Conservation (phyloP, 2,113 vertebrate species). For the Erpornis zantholeuca region DNA sequence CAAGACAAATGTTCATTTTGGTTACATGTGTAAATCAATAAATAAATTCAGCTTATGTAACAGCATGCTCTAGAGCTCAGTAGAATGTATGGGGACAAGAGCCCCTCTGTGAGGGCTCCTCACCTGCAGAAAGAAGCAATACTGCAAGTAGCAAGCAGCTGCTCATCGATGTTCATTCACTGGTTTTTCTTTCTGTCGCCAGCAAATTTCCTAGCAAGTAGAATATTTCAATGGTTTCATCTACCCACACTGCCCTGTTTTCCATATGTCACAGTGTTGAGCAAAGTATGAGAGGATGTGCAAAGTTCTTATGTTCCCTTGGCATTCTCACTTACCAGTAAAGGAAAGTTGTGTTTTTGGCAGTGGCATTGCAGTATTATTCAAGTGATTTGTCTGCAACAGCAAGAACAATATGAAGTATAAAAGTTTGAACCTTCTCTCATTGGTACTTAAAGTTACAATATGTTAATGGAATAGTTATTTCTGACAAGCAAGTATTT, state of each 20-base stretch:
- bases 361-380: not conserved
- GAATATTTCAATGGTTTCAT: not conserved
- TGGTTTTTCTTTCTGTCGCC: not conserved
- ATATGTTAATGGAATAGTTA: not conserved
- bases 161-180: not conserved
- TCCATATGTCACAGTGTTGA: not conserved
- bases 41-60: not conserved
- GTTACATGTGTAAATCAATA: not conserved
- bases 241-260: not conserved
- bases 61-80: not conserved
- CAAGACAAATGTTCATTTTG: not conserved
- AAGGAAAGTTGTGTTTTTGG: not conserved
- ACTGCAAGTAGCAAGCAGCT: not conserved
- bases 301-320: not conserved
- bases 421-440: not conserved
- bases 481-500: not conserved
- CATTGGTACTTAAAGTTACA: not conserved
- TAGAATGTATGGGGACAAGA: not conserved
- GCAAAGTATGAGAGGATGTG: not conserved
- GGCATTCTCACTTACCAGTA: not conserved
- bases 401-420: not conserved
- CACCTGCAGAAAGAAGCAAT: not conserved
- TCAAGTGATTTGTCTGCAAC: not conserved
- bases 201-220: not conserved
- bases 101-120: not conserved